A percentile compares a stretch with the other conserved stretches of the same genome.
These are phyloP conservation scores for Tokudaia tokunoshimensis DNA, from an alignment of 2,797 vertebrate genomes.

Conservation along the genomic window DNA sequence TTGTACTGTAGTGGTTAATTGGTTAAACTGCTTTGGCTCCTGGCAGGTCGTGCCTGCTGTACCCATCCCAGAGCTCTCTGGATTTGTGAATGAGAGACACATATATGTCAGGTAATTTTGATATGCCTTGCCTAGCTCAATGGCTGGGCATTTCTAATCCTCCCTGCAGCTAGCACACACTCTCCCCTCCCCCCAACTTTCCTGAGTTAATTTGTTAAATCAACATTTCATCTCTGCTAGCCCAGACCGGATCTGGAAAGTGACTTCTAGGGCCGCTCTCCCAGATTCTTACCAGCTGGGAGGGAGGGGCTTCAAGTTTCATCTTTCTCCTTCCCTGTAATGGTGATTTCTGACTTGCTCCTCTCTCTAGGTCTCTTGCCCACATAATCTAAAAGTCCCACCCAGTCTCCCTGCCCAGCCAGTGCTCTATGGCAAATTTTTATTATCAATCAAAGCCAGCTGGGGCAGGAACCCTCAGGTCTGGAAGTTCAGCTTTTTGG, in stretches of 20 bases:
- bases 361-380: neutral
- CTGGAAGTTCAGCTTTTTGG: neutral
- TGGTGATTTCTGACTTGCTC: neutral
- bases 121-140: neutral
- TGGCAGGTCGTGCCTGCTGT: rapidly evolving
- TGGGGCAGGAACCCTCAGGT: neutral
- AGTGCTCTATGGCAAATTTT: neutral
- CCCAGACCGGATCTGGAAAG: neutral
- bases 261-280: neutral
- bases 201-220: neutral
- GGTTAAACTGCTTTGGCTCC: neutral
- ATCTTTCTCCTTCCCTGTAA: neutral
- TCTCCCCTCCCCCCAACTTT: neutral
- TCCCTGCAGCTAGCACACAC: neutral
- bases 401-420: neutral
- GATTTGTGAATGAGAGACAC: neutral
- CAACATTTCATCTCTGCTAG: neutral
- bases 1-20: neutral
- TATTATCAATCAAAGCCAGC: neutral
- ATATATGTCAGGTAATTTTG: neutral
- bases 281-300: neutral
- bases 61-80: neutral
- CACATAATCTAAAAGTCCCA: neutral
- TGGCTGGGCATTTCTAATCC: neutral
- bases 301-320: neutral